Base-by-base conservation (phyloP, 2,797 vertebrate species). In the Hydrophis major region DNA sequence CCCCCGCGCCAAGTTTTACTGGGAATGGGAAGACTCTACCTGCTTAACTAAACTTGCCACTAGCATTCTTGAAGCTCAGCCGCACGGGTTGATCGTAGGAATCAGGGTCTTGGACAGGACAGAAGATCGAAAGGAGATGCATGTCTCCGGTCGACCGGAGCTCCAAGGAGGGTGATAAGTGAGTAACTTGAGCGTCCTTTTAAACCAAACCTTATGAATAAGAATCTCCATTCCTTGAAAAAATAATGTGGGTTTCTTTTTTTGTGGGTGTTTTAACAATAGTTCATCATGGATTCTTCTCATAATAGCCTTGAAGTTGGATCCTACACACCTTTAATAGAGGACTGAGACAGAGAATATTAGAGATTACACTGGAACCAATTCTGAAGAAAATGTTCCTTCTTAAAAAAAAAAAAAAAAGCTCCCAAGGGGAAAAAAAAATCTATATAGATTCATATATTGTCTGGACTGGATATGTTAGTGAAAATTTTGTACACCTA, bases 11-110 rank as follows among this genome's bases (percentile, higher is more conserved):
- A 95, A 87, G 95, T 94, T 94, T 95, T 97, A 97, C 98, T 96
- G 96, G 96, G 88, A 95, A 88, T 37, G n/a, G 32, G n/a, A 57
- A 88, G n/a, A 59, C 4, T 27, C 2, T n/a, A 61, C 89, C 96
- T 96, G 96, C 96, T 97, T 96, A 96, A 95, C 96, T 97, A 96
- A 96, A 97, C 95, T 96, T 95, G 96, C 94, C 96, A 95, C 92
- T 96, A 96, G 95, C 96, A 89, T 96, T 96, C 96, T 97, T 97
- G 95, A 97, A 96, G 95, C 94, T 87, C 94, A 93, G 90, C 88
- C 96, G 93, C 83, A 94, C 94, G 91, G 94, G 95, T 95, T 93
- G 87, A 96, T 86, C 91, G 57, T 93, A 91, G 92, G 96, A 92
- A 95, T 92, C 69, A 88, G 94, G 94, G 89, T 95, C 32, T 66